Evolutionary conservation across 2,888 invertebrate genomes (phyloP), one percentile per base, ranked within the genome.

Genomic region (Tetramorium bicarinatum): DNA sequence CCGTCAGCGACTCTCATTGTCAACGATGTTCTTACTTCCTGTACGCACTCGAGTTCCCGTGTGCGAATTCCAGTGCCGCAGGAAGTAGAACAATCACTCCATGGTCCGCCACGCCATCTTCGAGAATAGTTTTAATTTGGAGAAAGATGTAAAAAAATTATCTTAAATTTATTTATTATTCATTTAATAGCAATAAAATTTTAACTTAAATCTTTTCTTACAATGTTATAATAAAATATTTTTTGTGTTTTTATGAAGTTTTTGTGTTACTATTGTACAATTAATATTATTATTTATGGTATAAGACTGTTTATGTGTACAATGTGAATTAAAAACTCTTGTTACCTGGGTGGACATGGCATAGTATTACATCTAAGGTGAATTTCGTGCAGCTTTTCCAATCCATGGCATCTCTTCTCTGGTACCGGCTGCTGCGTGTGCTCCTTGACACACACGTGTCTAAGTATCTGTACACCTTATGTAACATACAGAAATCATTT

Each of bases 61-160:
- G 96, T 96, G 89, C 97, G 97, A 29, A 96, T 95, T 0, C 98
- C 98, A 18, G 96, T 96, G 0, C 97, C 97, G 93, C 99, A 98
- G 0, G 96, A 96, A 18, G 95, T 96, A 7, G 97, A 97, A 91
- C 99, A 99, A 0, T 97, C 96, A 7, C 97, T 96, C 98, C 98
- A 99, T 9, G 97, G 96, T 1, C 96, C 96, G 0, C 97, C 96
- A 64, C 97, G 95, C 98, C 98, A 99, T 86, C 94, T 94, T 74
- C 41, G 59, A 71, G 7, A n/a, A 21, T n/a, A 62, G 2, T 59
- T 61, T 47, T 29, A 13, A 38, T 49, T 81, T 54, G 29, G 3
- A 44, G 4, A 61, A 44, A 3, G 0, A 15, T 18, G 0, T 47
- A 61, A 34, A 34, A n/a, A 6, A 21, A n/a, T 1, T 44, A 25